Evolutionary conservation across 2,113 vertebrate species (phyloP), one percentile per base, ranked within the genome.

Genomic region (Hippopotamus amphibius): DNA sequence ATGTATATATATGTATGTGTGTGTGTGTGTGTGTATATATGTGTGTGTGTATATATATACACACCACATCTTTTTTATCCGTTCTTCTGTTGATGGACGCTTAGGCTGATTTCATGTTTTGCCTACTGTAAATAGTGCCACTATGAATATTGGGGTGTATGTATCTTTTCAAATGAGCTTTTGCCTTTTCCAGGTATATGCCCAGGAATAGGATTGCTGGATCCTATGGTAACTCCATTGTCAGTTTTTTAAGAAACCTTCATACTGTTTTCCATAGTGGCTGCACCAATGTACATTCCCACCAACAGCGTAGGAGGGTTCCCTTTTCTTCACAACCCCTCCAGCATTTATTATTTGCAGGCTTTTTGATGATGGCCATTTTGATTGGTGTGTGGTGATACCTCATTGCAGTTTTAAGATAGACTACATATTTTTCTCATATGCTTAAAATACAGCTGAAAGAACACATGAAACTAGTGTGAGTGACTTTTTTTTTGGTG

Each of bases 381-480:
- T n/a, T 80, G 77, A 80, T 12, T 37, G 53, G n/a, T 57, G 13
- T 57, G 53, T 24, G n/a, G 17, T 79, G 17, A n/a, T 50, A 79
- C 50, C 50, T 79, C 33, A 55, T 14, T 79, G 76, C 3, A 14
- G 6, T 53, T 79, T 79, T 55, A 16, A 17, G 6, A 28, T 10
- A 89, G 21, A 55, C 53, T 80, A 12, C 2, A 15, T 74, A 82
- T 7, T 74, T 92, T 90, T 81, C 17, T 81, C 80, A 24, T n/a
- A n/a, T 14, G 24, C 3, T 96, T 92, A 48, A 86, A 88, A n/a
- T 82, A 63, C 65, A 83, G 48, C 26, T 92, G 19, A 85, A 90
- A 71, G 37, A 24, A 82, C 28, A 93, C 1, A 57, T 53, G 1
- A 63, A 13, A 48, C 6, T 55, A 72, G 37, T 61, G 69, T 53